phyloP scores from a whole-genome alignment of 2,113 vertebrate species.

The Clupea harengus region DNA sequence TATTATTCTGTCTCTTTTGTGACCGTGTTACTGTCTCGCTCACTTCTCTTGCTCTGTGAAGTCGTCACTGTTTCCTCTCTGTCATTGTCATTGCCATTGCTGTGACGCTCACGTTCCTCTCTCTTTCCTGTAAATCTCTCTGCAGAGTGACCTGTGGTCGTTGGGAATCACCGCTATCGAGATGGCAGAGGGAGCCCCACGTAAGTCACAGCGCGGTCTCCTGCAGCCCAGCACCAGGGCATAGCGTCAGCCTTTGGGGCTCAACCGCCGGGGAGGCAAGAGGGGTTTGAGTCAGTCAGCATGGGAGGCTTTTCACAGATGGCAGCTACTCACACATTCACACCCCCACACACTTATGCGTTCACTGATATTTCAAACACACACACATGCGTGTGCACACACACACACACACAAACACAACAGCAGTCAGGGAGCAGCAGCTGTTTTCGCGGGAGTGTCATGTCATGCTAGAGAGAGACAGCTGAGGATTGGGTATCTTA shows the following conservation, averaged over 20 bases:
- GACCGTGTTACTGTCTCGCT: too few species aligned
- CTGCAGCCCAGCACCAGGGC: neutral
- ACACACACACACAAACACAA: slow-evolving; percentile 2
- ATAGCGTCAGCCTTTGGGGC: neutral
- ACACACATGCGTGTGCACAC: neutral
- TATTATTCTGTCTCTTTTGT: too few species aligned
- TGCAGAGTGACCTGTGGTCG: slow-evolving; percentile 76
- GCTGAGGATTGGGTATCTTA: neutral
- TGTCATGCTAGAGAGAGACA: neutral
- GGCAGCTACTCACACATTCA: neutral
- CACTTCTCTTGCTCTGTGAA: too few species aligned
- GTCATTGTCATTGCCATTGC: neutral
- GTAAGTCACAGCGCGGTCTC: slow-evolving; percentile 53
- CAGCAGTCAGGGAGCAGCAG: slow-evolving; percentile 1
- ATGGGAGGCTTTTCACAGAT: neutral
- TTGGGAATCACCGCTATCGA: slow-evolving; percentile 74
- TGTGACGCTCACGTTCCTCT: neutral
- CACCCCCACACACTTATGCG: neutral
- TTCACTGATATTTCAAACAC: neutral
- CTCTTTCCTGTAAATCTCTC: slow-evolving; percentile 27
- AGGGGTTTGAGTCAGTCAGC: neutral
- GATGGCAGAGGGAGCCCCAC: slow-evolving; percentile 75
- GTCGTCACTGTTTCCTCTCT: neutral
- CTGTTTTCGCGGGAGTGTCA: neutral
- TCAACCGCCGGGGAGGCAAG: too few species aligned